phyloP scores from a whole-genome alignment of 1,140 invertebrate species.

The Cyphomyrmex costatus region DNA sequence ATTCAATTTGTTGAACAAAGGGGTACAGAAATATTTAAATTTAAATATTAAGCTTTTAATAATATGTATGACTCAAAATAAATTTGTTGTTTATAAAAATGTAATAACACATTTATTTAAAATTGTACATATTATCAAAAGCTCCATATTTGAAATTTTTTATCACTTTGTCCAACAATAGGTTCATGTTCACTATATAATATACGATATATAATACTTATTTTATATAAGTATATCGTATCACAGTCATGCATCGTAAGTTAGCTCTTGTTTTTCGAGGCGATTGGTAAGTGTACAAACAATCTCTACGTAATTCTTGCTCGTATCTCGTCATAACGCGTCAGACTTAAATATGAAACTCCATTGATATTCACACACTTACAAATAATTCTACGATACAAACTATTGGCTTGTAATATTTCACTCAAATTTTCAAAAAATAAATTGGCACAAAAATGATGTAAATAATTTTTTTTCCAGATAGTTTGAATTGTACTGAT shows the following conservation, averaged over 20 bases:
- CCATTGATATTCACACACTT: neutral
- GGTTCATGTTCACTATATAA: too few relatives aligned
- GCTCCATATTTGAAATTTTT: too few relatives aligned
- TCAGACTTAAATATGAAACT: neutral
- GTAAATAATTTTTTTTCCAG: neutral
- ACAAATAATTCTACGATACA: neutral
- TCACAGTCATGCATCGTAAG: neutral
- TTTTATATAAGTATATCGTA: too few relatives aligned
- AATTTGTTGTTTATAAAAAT: too few relatives aligned
- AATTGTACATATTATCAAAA: too few relatives aligned
- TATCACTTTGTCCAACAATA: too few relatives aligned
- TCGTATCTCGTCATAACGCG: slow-evolving; percentile 25
- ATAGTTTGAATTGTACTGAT: slow-evolving; percentile 2
- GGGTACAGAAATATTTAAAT: too few relatives aligned
- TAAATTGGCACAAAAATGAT: neutral
- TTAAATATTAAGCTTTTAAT: too few relatives aligned
- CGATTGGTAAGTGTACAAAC: neutral
- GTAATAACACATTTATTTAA: too few relatives aligned
- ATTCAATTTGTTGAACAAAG: too few relatives aligned
- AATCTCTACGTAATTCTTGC: neutral
- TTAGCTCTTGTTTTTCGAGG: slow-evolving; percentile 13
- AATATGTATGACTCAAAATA: too few relatives aligned
- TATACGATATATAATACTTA: too few relatives aligned
- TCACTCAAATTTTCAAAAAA: neutral
- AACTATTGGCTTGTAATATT: neutral